phyloP scores from a whole-genome alignment of 1,140 invertebrate genomes.

The Zophobas atratus region DNA sequence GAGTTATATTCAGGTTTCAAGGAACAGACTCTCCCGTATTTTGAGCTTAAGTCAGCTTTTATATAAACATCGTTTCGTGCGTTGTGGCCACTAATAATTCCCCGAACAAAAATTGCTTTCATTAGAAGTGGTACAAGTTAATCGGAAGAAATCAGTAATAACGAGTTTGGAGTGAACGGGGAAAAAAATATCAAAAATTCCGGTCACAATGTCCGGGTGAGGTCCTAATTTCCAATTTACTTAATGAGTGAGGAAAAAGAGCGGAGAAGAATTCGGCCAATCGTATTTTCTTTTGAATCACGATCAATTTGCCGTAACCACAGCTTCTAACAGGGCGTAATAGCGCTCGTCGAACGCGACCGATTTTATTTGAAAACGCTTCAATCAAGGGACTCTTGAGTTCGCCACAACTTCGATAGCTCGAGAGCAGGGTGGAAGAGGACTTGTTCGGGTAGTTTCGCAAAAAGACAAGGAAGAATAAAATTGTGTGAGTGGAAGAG shows the following conservation, averaged over 20 bases:
- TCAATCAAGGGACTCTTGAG: constrained; percentile 66
- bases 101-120: background rate
- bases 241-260: constrained; percentile 46
- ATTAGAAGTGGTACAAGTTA: background rate
- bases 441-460: constrained; percentile 2
- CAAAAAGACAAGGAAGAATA: background rate
- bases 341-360: constrained; percentile 63
- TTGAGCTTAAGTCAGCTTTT: constrained; percentile 40
- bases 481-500: background rate
- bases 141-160: constrained; percentile 13
- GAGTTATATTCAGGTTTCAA: constrained; percentile 52
- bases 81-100: constrained; percentile 45
- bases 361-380: constrained; percentile 67
- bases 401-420: constrained; percentile 61
- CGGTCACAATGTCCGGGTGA: constrained; percentile 27
- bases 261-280: constrained; percentile 59
- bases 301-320: constrained; percentile 65
- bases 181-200: constrained; percentile 37
- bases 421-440: background rate
- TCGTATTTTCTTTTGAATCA: constrained; percentile 64
- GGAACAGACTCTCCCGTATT: constrained; percentile 47
- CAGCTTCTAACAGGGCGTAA: constrained; percentile 66
- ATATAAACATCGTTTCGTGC: constrained; percentile 40
- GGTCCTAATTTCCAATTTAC: constrained; percentile 43
- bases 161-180: background rate